Percentiles rank a stretch among this genome's conserved stretches.
These are phyloP conservation scores for Nyctibius bracteatus DNA, from an alignment of 2,113 vertebrate species.

Conservation along the genomic window DNA sequence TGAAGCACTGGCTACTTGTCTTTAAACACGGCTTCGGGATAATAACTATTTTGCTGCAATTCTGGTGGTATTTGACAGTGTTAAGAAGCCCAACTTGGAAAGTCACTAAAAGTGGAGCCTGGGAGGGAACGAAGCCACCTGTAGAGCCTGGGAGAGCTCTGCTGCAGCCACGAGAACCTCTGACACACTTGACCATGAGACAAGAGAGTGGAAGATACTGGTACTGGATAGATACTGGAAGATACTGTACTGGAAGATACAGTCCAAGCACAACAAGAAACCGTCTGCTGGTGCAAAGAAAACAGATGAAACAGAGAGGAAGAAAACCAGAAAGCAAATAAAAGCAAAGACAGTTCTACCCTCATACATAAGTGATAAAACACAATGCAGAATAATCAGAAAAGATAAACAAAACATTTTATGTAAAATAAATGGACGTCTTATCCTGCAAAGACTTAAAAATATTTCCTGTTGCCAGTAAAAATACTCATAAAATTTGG, in stretches of 20 bases:
- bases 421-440: background rate
- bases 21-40: background rate
- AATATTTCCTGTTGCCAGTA: conserved; percentile 1
- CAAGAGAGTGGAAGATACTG: background rate
- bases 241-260: no score
- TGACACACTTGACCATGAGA: background rate
- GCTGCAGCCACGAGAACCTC: background rate
- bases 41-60: background rate
- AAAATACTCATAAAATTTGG: conserved; percentile 33
- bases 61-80: background rate
- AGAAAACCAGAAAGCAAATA: background rate
- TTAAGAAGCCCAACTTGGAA: background rate
- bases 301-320: background rate
- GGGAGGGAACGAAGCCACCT: background rate
- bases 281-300: background rate
- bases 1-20: background rate
- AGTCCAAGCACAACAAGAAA: background rate
- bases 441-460: background rate
- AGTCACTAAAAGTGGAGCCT: background rate
- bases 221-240: no score
- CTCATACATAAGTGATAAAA: background rate
- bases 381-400: background rate
- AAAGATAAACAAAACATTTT: background rate
- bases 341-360: background rate
- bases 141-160: background rate